A percentile compares a stretch with the other conserved stretches of the same genome.
Evolutionary conservation across 2,113 vertebrate genomes (phyloP).

Genomic region (Chloropsis cyanopogon): DNA sequence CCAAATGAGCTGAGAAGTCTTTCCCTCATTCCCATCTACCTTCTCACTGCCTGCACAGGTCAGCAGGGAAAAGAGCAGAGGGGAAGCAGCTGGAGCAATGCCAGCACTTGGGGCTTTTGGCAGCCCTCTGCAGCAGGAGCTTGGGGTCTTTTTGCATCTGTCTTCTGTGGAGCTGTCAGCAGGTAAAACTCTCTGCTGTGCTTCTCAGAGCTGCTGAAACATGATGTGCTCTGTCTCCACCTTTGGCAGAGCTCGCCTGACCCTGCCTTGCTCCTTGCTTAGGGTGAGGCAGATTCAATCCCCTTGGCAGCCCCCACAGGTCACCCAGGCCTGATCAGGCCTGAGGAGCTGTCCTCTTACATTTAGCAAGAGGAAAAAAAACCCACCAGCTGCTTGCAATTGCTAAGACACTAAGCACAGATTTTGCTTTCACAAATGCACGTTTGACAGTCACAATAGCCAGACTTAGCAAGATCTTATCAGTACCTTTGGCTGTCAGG

Average conservation of each 20-base stretch:
- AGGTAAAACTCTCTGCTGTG: background rate
- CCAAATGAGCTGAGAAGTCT: background rate
- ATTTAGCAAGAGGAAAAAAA: constrained; percentile 2
- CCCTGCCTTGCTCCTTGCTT: constrained; percentile 9
- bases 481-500: background rate
- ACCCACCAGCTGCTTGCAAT: constrained; percentile 17
- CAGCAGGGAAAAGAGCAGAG: background rate
- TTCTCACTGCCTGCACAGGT: background rate
- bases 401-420: background rate
- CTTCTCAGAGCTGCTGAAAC: constrained; percentile 17
- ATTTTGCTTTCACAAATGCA: background rate
- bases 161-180: background rate
- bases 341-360: background rate
- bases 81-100: background rate
- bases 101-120: background rate
- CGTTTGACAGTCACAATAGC: background rate
- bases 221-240: background rate
- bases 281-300: background rate
- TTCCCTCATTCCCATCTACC: background rate
- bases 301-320: fast-evolving
- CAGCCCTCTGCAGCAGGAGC: background rate
- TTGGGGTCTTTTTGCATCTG: background rate
- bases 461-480: background rate
- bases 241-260: background rate
- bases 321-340: background rate